Evolutionary conservation across 2,888 invertebrate species (phyloP), one percentile per base, ranked within the genome.

Genomic region (Patella ulyssiponensis): DNA sequence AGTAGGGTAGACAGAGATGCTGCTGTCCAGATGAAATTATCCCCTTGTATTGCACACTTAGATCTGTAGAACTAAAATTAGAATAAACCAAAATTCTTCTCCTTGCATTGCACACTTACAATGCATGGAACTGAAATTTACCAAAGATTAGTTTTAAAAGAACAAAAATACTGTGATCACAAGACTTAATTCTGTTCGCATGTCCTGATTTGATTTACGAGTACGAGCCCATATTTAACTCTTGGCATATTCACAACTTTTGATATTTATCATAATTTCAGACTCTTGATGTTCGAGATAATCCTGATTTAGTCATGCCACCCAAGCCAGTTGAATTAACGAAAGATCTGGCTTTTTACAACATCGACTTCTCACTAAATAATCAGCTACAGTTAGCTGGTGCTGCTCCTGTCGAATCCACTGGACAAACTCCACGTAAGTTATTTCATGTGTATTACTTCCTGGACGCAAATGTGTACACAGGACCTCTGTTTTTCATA

Each of bases 351-450:
- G 92, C 93, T 78, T 99, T 96, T 92, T 99, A 99, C 92, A 99
- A 99, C 90, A 98, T 99, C 78, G 99, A 99, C 93, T 99, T 99
- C 93, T 98, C 98, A 0, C 93, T 99, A 81, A 97, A 97, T 93
- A 96, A 97, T 87, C 99, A 99, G 92, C 92, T 99, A 77, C 94
- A 96, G 82, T 92, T 97, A 82, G 98, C 98, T 27, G 98, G 98
- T 0, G 98, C 98, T 0, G 95, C 96, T 2, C 94, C 94, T 76
- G 80, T 85, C 9, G 81, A 84, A 14, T 77, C 85, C 11, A 73
- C 83, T 7, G 87, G 84, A 17, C 85, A 86, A 44, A 85, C 86
- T 51, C 86, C 86, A 53, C 84, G 89, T 89, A 78, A 78, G 86
- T 83, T 52, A 20, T 3, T 3, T 12, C 53, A 15, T 69, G 3